Conservation (phyloP, 2,888 invertebrate species). For the Bedellia somnulentella region DNA sequence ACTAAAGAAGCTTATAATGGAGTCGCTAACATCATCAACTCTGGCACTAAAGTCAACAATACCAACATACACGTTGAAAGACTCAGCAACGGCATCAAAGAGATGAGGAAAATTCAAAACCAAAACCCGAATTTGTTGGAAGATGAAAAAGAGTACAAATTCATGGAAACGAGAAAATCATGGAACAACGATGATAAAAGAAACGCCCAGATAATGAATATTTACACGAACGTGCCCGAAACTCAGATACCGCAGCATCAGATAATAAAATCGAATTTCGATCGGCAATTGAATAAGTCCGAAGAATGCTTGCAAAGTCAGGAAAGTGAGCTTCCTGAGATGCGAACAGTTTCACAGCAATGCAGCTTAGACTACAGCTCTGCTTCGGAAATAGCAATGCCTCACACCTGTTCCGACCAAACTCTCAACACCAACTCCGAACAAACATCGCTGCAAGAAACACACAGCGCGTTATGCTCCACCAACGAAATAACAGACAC, state of each 20-base stretch:
- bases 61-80: conserved; percentile 76
- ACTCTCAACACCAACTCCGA: conserved; percentile 52
- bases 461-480: conserved; percentile 48
- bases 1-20: conserved; percentile 50
- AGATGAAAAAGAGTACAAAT: conserved; percentile 63
- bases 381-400: conserved; percentile 55
- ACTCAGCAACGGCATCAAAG: conserved; percentile 55
- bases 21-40: conserved; percentile 64
- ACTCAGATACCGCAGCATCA: conserved; percentile 64
- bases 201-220: conserved; percentile 53
- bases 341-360: conserved; percentile 71
- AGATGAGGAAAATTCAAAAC: conserved; percentile 42
- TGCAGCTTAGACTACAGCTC: conserved; percentile 72
- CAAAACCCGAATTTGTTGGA: conserved; percentile 67
- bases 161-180: conserved; percentile 33
- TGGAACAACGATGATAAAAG: conserved; percentile 43
- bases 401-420: conserved; percentile 53
- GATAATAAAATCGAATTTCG: conserved; percentile 36
- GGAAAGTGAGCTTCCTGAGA: conserved; percentile 39
- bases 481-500: conserved; percentile 55
- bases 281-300: conserved; percentile 40
- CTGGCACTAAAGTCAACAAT: conserved; percentile 78
- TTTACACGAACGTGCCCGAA: conserved; percentile 66
- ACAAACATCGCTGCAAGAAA: conserved; percentile 47
- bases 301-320: conserved; percentile 48